phyloP scores from a whole-genome alignment of 2,888 invertebrate species.

The Epicampocera succincta region DNA sequence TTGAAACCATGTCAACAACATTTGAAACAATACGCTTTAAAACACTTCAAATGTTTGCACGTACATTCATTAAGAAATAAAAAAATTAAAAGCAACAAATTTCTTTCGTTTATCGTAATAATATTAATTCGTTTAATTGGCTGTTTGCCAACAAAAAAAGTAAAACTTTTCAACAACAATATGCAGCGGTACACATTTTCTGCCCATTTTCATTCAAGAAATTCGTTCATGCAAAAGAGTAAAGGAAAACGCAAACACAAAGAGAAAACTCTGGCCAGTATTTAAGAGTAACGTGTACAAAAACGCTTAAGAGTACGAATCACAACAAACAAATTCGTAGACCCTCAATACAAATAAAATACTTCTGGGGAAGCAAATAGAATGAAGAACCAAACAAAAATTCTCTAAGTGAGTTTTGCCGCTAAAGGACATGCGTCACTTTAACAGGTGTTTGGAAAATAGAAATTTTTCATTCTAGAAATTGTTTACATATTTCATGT shows the following conservation, averaged over 20 bases:
- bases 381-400: slow-evolving; percentile 45
- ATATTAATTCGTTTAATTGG: slow-evolving; percentile 24
- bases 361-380: neutral
- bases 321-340: slow-evolving; percentile 15
- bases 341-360: slow-evolving; percentile 1
- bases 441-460: slow-evolving; percentile 7
- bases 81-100: slow-evolving; percentile 11
- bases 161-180: slow-evolving; percentile 10
- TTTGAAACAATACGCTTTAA: slow-evolving; percentile 10
- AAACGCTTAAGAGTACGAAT: too few relatives aligned
- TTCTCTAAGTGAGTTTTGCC: neutral
- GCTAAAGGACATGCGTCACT: slow-evolving; percentile 31
- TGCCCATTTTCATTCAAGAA: slow-evolving; percentile 31
- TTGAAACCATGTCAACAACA: slow-evolving; percentile 32
- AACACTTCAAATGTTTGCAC: slow-evolving; percentile 8
- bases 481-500: slow-evolving; percentile 24
- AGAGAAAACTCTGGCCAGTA: neutral
- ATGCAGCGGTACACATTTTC: neutral
- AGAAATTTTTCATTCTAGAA: neutral
- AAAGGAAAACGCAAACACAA: neutral
- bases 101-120: slow-evolving; percentile 5
- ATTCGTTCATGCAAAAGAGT: neutral
- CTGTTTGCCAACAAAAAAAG: slow-evolving; percentile 19
- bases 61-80: neutral
- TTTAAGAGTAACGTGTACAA: slow-evolving; percentile 10